Evolutionary conservation across 2,113 vertebrate genomes (phyloP).

Genomic region (Rhineura floridana): DNA sequence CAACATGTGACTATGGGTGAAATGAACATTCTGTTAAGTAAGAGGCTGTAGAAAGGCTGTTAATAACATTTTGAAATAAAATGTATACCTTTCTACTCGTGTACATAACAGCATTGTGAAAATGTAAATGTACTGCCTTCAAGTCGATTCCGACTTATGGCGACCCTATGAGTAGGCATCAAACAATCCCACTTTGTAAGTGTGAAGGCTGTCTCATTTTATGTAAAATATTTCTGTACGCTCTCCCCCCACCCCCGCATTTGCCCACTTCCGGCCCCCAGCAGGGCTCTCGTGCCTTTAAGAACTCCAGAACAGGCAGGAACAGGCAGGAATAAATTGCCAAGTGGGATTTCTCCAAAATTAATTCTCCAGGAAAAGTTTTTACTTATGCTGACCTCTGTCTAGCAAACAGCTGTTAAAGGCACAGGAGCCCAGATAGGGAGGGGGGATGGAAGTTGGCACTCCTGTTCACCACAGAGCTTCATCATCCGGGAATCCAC

Average conservation of each 20-base stretch:
- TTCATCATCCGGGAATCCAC: not conserved
- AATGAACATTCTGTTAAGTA: not conserved
- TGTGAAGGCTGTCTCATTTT: not conserved
- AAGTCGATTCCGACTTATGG: too few relatives aligned
- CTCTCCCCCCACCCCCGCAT: not conserved
- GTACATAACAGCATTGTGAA: too few relatives aligned
- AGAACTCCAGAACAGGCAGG: not conserved
- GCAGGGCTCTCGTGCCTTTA: not conserved
- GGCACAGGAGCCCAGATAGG: not conserved
- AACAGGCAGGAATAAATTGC: not conserved
- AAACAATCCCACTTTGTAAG: not conserved
- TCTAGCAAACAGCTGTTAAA: not conserved
- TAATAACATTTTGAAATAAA: too few relatives aligned
- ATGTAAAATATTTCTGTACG: too few relatives aligned
- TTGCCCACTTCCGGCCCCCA: too few relatives aligned
- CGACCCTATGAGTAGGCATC: too few relatives aligned
- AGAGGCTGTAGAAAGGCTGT: not conserved
- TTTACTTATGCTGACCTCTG: not conserved
- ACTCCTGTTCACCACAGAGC: not conserved
- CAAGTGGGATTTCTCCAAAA: not conserved
- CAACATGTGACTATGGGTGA: not conserved
- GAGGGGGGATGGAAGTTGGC: not conserved
- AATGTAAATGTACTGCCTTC: too few relatives aligned
- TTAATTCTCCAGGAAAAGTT: not conserved
- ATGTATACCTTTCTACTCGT: not conserved